Evolutionary conservation across 2,888 invertebrate species (phyloP).

Genomic region (Limulus polyphemus): DNA sequence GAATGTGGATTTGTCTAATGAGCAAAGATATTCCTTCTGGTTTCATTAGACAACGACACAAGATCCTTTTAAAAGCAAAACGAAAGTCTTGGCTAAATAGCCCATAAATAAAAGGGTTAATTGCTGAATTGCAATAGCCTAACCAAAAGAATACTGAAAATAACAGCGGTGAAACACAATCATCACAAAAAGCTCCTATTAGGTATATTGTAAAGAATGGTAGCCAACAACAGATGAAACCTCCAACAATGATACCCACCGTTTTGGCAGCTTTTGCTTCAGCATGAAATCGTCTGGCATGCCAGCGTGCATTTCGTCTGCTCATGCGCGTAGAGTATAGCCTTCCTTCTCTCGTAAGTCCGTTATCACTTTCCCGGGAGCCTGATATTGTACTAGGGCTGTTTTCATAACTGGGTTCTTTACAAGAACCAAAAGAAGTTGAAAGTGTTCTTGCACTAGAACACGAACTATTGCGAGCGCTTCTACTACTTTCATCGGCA

Average conservation of each 20-base stretch:
- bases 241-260: slow-evolving; percentile 89
- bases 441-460: too few relatives aligned
- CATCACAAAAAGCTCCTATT: slow-evolving; percentile 68
- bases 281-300: slow-evolving; percentile 79
- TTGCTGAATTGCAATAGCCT: slow-evolving; percentile 92
- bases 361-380: background rate
- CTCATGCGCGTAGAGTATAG: slow-evolving; percentile 50
- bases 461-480: too few relatives aligned
- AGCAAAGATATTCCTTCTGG: slow-evolving; percentile 27
- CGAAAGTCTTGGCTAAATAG: slow-evolving; percentile 89
- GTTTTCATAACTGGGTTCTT: slow-evolving; percentile 24
- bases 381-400: background rate
- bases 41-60: slow-evolving; percentile 48
- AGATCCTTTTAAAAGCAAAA: slow-evolving; percentile 82
- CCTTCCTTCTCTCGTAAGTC: background rate
- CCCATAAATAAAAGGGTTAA: slow-evolving; percentile 90
- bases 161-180: slow-evolving; percentile 54
- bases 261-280: slow-evolving; percentile 96
- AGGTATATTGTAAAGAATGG: slow-evolving; percentile 94
- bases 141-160: slow-evolving; percentile 51
- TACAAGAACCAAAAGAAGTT: background rate
- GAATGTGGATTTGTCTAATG: slow-evolving; percentile 28
- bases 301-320: slow-evolving; percentile 73
- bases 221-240: slow-evolving; percentile 92
- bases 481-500: background rate